These are phyloP conservation scores for Chironomus striatipennis DNA, from an alignment of 1,140 invertebrate species.

Conservation along the genomic window DNA sequence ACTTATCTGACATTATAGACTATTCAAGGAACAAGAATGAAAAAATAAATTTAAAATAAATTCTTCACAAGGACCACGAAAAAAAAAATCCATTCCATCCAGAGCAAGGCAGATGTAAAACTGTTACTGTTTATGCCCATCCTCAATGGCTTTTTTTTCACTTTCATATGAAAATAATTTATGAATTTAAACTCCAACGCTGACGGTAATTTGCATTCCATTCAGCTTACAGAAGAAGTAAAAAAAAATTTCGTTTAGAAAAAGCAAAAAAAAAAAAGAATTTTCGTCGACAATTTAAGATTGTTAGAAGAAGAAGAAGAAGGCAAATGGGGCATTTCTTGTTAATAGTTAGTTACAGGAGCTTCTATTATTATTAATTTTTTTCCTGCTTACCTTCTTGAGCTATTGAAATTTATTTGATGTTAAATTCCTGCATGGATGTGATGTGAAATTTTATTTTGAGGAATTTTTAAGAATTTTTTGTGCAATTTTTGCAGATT, in stretches of 20 bases:
- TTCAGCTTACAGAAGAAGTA: neutral
- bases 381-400: neutral
- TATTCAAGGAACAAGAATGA: too few species aligned
- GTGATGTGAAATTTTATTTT: too few species aligned
- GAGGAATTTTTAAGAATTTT: too few species aligned
- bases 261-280: too few species aligned
- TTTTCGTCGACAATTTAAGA: neutral
- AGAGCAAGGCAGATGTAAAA: neutral
- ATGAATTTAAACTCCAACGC: neutral
- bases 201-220: conserved; percentile 10
- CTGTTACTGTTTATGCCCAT: neutral
- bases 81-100: neutral
- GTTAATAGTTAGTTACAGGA: neutral
- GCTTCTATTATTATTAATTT: neutral
- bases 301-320: neutral
- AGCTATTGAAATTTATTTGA: neutral
- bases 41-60: too few species aligned
- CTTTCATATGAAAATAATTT: neutral
- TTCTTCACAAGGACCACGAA: too few species aligned
- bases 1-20: too few species aligned
- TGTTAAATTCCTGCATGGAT: neutral
- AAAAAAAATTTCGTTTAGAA: neutral
- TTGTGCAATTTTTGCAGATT: too few species aligned
- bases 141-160: neutral
- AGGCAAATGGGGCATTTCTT: neutral